Conservation (phyloP, 2,888 invertebrate species). For the Andrena haemorrhoa region DNA sequence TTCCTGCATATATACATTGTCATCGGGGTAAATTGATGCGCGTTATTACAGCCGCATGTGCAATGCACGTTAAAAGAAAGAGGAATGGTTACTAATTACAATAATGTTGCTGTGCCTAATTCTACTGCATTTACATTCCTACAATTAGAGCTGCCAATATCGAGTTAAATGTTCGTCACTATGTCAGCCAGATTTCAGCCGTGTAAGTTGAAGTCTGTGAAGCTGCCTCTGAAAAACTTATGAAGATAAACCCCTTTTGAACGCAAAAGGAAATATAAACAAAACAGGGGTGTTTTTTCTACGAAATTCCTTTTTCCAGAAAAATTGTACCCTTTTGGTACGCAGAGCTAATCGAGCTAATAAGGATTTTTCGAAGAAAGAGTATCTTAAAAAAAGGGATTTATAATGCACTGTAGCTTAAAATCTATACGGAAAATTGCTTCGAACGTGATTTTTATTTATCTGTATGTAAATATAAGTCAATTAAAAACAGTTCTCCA, state of each 20-base stretch:
- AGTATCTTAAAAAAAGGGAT: neutral
- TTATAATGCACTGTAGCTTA: neutral
- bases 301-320: neutral
- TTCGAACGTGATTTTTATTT: neutral
- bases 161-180: slow-evolving; percentile 9
- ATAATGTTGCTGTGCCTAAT: slow-evolving; percentile 36
- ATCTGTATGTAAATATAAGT: neutral
- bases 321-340: neutral
- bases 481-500: neutral
- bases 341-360: neutral
- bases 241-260: neutral
- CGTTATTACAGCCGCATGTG: slow-evolving; percentile 49
- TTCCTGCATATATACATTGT: slow-evolving; percentile 68
- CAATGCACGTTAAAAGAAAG: slow-evolving; percentile 61
- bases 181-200: neutral
- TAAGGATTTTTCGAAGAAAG: neutral
- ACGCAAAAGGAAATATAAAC: neutral
- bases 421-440: neutral
- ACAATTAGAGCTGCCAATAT: slow-evolving; percentile 55
- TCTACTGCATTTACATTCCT: slow-evolving; percentile 48
- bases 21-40: slow-evolving; percentile 45
- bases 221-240: neutral
- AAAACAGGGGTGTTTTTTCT: neutral
- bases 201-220: neutral
- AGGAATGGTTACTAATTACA: slow-evolving; percentile 42